Conservation (phyloP, 35 echinoderm and acorn worm species). For the Strongylocentrotus purpuratus region DNA sequence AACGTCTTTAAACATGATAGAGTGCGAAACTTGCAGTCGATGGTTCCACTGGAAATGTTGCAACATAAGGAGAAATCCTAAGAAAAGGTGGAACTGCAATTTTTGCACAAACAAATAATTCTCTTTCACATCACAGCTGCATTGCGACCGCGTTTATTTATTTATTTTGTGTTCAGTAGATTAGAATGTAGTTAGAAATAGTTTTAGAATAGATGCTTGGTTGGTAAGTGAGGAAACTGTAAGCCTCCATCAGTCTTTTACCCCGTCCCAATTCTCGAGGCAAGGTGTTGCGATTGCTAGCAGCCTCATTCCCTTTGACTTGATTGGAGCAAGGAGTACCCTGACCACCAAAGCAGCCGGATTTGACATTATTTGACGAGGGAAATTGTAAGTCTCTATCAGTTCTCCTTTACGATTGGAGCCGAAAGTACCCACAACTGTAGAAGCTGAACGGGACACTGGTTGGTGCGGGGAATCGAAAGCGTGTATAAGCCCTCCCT, state of each 20-base stretch:
- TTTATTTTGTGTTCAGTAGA: not conserved
- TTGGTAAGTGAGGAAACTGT: not conserved
- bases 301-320: not conserved
- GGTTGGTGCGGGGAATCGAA: not conserved
- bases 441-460: not conserved
- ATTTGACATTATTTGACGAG: not conserved
- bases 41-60: slow-evolving; percentile 21
- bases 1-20: not conserved
- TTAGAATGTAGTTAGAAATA: not conserved
- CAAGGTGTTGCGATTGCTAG: not conserved
- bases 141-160: too few relatives aligned
- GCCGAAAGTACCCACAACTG: not conserved
- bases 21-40: not conserved
- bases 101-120: not conserved
- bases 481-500: not conserved
- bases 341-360: not conserved
- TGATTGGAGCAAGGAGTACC: slow-evolving; percentile 17
- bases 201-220: not conserved
- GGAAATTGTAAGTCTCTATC: not conserved
- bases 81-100: not conserved
- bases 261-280: not conserved
- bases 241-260: not conserved
- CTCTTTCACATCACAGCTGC: not conserved
- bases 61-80: not conserved
- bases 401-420: not conserved